Conservation (phyloP, 2,888 invertebrate genomes). For the Acrocyrtus sp. region DNA sequence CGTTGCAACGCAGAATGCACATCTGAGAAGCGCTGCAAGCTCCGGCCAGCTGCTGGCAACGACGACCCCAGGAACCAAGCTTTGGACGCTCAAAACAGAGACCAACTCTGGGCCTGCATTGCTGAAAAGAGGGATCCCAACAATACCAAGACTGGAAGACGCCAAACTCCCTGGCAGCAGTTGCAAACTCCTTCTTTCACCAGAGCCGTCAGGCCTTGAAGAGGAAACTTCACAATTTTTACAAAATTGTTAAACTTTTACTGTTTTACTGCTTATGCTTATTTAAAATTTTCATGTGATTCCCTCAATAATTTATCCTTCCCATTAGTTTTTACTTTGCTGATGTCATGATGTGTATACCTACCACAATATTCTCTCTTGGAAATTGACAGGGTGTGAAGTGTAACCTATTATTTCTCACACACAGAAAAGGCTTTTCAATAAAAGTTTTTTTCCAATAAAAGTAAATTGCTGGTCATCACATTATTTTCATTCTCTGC, state of each 20-base stretch:
- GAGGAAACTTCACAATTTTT: neutral
- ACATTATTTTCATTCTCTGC: too few species aligned
- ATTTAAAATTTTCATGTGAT: too few species aligned
- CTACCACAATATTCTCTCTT: too few species aligned
- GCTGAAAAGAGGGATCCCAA: slow-evolving; percentile 53
- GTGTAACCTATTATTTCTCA: too few species aligned
- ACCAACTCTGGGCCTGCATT: slow-evolving; percentile 54
- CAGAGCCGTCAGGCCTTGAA: slow-evolving; percentile 35
- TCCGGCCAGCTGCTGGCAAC: slow-evolving; percentile 35
- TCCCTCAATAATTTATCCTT: too few species aligned
- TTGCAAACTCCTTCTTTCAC: slow-evolving; percentile 44
- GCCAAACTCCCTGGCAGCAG: slow-evolving; percentile 48
- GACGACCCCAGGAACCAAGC: slow-evolving; percentile 52
- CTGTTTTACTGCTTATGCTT: too few species aligned
- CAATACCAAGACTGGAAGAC: slow-evolving; percentile 42
- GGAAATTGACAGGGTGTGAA: too few species aligned
- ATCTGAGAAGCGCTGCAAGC: slow-evolving; percentile 43
- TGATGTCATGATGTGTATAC: too few species aligned
- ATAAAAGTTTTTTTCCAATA: too few species aligned
- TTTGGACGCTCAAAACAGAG: slow-evolving; percentile 54
- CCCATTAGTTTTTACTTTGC: too few species aligned
- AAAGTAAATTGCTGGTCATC: too few species aligned
- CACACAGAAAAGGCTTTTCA: too few species aligned
- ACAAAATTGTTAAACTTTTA: neutral
- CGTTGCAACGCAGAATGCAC: slow-evolving; percentile 42